Percentiles rank a stretch among this genome's conserved stretches.
These are phyloP conservation scores for Plagiodera versicolora DNA, from an alignment of 2,888 invertebrate genomes.

Conservation along the genomic window DNA sequence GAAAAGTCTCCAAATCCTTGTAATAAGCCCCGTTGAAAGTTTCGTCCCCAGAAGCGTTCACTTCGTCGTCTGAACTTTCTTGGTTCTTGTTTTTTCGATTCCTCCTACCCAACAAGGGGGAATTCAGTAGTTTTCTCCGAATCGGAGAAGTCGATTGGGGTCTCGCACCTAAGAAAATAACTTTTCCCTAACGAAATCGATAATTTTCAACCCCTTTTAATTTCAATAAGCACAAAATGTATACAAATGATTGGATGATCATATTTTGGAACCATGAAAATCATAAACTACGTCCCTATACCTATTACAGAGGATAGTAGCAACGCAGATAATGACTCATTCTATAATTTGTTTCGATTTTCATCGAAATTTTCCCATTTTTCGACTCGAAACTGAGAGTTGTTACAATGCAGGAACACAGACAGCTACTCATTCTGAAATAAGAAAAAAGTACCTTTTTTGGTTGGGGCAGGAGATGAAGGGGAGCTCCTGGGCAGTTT, in stretches of 20 bases:
- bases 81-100: conserved; percentile 74
- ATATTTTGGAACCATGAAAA: too few relatives aligned
- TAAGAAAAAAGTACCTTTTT: conserved; percentile 64
- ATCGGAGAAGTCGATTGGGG: conserved; percentile 82
- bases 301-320: too few relatives aligned
- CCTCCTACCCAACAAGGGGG: conserved; percentile 77
- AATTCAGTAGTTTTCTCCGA: conserved; percentile 76
- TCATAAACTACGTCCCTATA: too few relatives aligned
- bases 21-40: conserved; percentile 72
- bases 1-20: conserved; percentile 86
- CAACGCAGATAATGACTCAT: too few relatives aligned
- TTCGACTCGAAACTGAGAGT: too few relatives aligned
- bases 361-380: too few relatives aligned
- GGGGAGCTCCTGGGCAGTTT: conserved; percentile 78
- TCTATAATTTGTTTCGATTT: too few relatives aligned
- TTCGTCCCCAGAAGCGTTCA: conserved; percentile 60
- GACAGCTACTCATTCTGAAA: too few relatives aligned
- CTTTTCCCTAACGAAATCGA: neutral
- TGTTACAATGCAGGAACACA: too few relatives aligned
- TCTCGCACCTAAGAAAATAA: conserved; percentile 61
- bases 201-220: neutral
- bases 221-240: neutral
- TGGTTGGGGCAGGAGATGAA: conserved; percentile 70
- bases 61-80: conserved; percentile 80
- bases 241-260: too few relatives aligned